Evolutionary conservation across 2,888 invertebrate species (phyloP).

Genomic region (Patella caerulea): DNA sequence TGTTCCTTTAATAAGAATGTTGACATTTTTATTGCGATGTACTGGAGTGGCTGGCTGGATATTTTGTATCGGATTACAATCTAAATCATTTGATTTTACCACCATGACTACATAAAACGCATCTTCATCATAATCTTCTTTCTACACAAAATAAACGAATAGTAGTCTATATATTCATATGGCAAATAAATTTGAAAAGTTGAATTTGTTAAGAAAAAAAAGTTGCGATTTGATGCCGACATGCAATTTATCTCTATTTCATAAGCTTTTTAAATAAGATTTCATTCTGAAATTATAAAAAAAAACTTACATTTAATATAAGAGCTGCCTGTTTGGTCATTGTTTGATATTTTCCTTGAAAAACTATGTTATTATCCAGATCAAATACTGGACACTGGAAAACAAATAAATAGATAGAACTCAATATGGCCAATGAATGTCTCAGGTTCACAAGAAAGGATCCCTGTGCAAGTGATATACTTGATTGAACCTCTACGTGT

Average conservation of each 20-base stretch:
- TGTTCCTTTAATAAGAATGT: slow-evolving; percentile 49
- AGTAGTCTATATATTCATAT: neutral
- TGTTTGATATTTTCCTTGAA: slow-evolving; percentile 80
- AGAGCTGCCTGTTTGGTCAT: slow-evolving; percentile 84
- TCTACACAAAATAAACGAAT: slow-evolving; percentile 73
- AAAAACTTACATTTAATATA: slow-evolving; percentile 79
- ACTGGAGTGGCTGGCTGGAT: slow-evolving; percentile 20
- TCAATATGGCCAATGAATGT: too few species aligned
- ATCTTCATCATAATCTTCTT: slow-evolving; percentile 73
- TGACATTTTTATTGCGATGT: slow-evolving; percentile 46
- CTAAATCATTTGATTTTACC: slow-evolving; percentile 79
- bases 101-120: slow-evolving; percentile 86
- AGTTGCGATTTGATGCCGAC: too few species aligned
- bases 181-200: neutral
- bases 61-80: slow-evolving; percentile 67
- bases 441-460: too few species aligned
- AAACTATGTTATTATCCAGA: slow-evolving; percentile 82
- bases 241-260: too few species aligned
- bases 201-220: too few species aligned
- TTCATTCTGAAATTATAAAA: too few species aligned
- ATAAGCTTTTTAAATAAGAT: too few species aligned
- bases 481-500: too few species aligned
- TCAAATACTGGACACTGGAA: slow-evolving; percentile 87
- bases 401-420: neutral
- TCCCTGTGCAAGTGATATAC: neutral